Evolutionary conservation across 2,888 invertebrate genomes (phyloP).

Genomic region (Drosophila fungiperda): DNA sequence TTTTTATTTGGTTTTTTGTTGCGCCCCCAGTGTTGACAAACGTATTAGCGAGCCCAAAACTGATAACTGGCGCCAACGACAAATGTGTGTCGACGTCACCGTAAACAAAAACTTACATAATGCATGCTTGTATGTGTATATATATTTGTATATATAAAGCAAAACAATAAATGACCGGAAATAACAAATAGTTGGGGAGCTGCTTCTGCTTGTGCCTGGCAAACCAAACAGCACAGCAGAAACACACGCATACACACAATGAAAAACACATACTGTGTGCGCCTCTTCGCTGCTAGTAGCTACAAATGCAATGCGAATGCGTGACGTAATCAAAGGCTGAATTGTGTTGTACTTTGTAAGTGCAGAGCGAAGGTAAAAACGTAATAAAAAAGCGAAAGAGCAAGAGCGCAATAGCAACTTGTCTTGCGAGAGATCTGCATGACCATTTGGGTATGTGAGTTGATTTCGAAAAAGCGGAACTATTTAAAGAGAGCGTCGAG

Average conservation of each 20-base stretch:
- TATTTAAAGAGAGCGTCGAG: slow-evolving; percentile 33
- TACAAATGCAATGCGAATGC: slow-evolving; percentile 63
- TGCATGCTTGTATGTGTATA: not conserved
- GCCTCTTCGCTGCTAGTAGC: not conserved
- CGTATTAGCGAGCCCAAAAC: not conserved
- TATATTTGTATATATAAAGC: slow-evolving; percentile 4
- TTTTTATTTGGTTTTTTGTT: not conserved
- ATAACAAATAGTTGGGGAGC: slow-evolving; percentile 64
- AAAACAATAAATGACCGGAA: slow-evolving; percentile 64
- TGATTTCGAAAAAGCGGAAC: slow-evolving; percentile 31
- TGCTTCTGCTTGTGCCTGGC: slow-evolving; percentile 15
- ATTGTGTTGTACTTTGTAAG: slow-evolving; percentile 60
- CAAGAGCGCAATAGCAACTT: slow-evolving; percentile 27
- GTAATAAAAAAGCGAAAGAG: slow-evolving; percentile 17
- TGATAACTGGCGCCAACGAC: not conserved
- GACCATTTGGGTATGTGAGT: slow-evolving; percentile 10
- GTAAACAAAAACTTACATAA: not conserved
- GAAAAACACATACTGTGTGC: not conserved
- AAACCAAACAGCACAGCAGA: slow-evolving; percentile 17
- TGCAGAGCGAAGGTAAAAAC: slow-evolving; percentile 17
- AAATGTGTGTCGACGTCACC: not conserved
- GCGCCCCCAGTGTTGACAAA: not conserved
- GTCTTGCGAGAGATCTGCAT: slow-evolving; percentile 42
- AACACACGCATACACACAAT: slow-evolving; percentile 6
- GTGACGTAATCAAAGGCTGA: slow-evolving; percentile 65